Conservation (phyloP, 2,888 invertebrate genomes). For the Mesodorylaimus sp. region DNA sequence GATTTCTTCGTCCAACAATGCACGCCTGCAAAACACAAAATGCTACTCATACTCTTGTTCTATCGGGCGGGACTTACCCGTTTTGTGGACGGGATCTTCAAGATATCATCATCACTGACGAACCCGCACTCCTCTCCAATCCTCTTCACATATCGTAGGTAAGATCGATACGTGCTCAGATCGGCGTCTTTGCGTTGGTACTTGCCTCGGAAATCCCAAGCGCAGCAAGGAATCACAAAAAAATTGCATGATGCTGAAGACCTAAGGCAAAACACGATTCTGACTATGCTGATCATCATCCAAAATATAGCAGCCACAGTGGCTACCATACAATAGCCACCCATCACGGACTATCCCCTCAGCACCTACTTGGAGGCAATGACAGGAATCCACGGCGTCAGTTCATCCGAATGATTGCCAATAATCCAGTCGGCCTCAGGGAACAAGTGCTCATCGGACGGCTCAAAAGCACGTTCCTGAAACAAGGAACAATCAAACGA, state of each 20-base stretch:
- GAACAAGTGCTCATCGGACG: slow-evolving; percentile 47
- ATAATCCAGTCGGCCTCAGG: slow-evolving; percentile 74
- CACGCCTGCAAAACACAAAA: too few relatives aligned
- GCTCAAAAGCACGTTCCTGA: slow-evolving; percentile 37
- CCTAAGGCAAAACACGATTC: slow-evolving; percentile 15
- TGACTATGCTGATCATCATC: background rate
- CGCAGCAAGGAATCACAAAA: slow-evolving; percentile 84
- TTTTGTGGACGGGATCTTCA: slow-evolving; percentile 92
- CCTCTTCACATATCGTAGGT: slow-evolving; percentile 35
- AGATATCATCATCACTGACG: slow-evolving; percentile 51
- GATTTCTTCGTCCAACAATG: too few relatives aligned
- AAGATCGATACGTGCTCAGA: slow-evolving; percentile 49
- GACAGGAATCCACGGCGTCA: slow-evolving; percentile 96
- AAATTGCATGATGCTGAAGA: slow-evolving; percentile 51
- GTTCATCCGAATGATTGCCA: slow-evolving; percentile 94
- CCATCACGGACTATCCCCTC: background rate
- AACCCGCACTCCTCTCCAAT: slow-evolving; percentile 48
- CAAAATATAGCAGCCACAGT: background rate
- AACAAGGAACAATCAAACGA: background rate
- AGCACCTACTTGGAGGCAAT: slow-evolving; percentile 51
- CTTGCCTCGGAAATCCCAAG: slow-evolving; percentile 74
- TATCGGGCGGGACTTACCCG: too few relatives aligned
- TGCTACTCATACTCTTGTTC: too few relatives aligned
- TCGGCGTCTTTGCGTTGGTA: slow-evolving; percentile 51
- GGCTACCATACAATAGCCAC: background rate